These are phyloP conservation scores for Anodontia alba DNA, from an alignment of 2,888 invertebrate genomes.

Conservation along the genomic window DNA sequence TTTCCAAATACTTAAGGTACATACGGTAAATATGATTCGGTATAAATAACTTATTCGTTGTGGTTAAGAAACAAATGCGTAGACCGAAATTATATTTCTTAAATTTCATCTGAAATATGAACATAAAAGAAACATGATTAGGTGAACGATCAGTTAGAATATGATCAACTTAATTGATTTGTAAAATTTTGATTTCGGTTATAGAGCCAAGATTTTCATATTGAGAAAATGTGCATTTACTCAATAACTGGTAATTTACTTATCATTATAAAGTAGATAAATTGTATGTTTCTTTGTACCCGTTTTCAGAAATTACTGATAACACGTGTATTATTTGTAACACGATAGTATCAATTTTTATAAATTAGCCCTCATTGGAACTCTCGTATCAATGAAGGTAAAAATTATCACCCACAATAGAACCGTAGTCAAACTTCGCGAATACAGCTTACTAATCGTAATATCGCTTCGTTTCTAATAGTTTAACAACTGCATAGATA, in stretches of 20 bases:
- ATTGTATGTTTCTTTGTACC: slow-evolving; percentile 55
- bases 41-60: too few species aligned
- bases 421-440: neutral
- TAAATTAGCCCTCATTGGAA: slow-evolving; percentile 39
- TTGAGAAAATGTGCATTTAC: slow-evolving; percentile 11
- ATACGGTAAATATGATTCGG: too few species aligned
- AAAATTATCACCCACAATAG: slow-evolving; percentile 11
- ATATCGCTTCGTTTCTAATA: neutral
- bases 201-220: neutral
- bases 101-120: neutral
- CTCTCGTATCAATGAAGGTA: slow-evolving; percentile 15
- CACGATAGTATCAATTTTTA: slow-evolving; percentile 43
- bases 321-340: slow-evolving; percentile 53
- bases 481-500: too few species aligned
- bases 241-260: slow-evolving; percentile 49
- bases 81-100: too few species aligned
- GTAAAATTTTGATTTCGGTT: slow-evolving; percentile 4
- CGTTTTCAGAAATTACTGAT: slow-evolving; percentile 37
- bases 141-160: neutral
- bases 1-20: too few species aligned
- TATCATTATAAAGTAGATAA: slow-evolving; percentile 62
- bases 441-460: neutral
- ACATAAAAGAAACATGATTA: neutral
- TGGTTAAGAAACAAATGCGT: too few species aligned
- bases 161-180: neutral